Evolutionary conservation across 1,140 invertebrate species (phyloP), one percentile per base, ranked within the genome.

Genomic region (Caenorhabditis tropicalis): DNA sequence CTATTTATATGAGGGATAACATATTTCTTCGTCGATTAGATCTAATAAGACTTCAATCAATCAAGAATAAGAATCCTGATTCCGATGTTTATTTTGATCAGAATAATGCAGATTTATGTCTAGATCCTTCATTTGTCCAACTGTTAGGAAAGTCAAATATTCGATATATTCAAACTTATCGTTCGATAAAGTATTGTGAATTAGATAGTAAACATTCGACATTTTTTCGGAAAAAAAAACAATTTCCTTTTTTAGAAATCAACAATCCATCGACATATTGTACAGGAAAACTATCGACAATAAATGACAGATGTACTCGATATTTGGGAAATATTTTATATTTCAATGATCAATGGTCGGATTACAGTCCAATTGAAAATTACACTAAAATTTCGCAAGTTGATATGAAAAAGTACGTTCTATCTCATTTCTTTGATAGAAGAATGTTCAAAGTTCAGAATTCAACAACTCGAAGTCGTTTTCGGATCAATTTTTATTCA

Each of bases 261-360:
- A 74, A 43, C n/a, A 43, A 74, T 74, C 65, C 65, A 12, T 46
- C 36, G 36, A 74, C 36, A 12, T 74, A 74, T 74, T 74, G 65
- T n/a, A 46, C 36, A 5, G 65, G 65, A 74, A 43, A 74, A 74
- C 15, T 74, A 9, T 43, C 65, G 4, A 3, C 65, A 24, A n/a
- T 74, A 1, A 31, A 31, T 46, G 65, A 74, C n/a, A n/a, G 65
- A 39, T 74, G 65, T 27, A 74, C n/a, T 46, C 65, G 65, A 12
- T 74, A 74, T 27, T 24, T 74, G 24, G 65, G 65, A 74, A 31
- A 74, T 27, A 74, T 74, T 46, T 6, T 74, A 1, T 74, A 43
- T 46, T 4, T 6, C 0, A 74, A 43, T 24, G 2, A 7, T 36
- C 16, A 27, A 12, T n/a, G 16, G 6, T 21, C 6, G 10, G 60